Evolutionary conservation across 2,888 invertebrate genomes (phyloP), one percentile per base, ranked within the genome.

Genomic region (Quadroppia sp.): DNA sequence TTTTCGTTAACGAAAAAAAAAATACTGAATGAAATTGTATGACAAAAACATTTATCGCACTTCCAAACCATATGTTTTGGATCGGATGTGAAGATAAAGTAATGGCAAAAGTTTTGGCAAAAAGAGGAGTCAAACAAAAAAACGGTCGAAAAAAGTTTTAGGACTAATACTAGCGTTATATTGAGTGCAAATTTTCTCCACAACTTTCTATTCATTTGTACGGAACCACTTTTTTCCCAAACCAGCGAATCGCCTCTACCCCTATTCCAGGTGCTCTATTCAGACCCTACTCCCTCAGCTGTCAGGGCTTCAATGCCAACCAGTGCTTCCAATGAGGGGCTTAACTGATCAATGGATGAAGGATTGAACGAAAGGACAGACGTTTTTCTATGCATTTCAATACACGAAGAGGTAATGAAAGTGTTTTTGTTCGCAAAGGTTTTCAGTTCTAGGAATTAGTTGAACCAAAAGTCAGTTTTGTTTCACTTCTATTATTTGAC

Each of bases 51-150:
- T 25, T 53, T 53, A n/a, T 20, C 6, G 50, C 25, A 25, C 53
- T 53, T 53, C 67, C 36, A 36, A 36, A n/a, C 64, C 67, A 67
- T 67, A 67, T 67, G 67, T 67, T 67, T n/a, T 42, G 67, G 67
- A 20, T 67, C 23, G 42, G 23, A 36, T 64, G 64, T 64, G 6
- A 56, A 6, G 25, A 25, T 25, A 67, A 42, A 67, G 67, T 17
- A 42, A 23, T 42, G 23, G 25, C 42, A 67, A 67, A 42, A 67
- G 42, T 42, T 30, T 42, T 13, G 42, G 67, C 40, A 42, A 67
- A 67, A 42, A 25, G 25, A 67, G 42, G 64, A n/a, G 42, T 2
- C 32, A 67, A 67, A n/a, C n/a, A 67, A 67, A 67, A 67, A 23
- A n/a, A n/a, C 13, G 67, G 3, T 32, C 17, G 61, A 36, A 67